Evolutionary conservation across 2,888 invertebrate genomes (phyloP).

Genomic region (Ectemnius lituratus): DNA sequence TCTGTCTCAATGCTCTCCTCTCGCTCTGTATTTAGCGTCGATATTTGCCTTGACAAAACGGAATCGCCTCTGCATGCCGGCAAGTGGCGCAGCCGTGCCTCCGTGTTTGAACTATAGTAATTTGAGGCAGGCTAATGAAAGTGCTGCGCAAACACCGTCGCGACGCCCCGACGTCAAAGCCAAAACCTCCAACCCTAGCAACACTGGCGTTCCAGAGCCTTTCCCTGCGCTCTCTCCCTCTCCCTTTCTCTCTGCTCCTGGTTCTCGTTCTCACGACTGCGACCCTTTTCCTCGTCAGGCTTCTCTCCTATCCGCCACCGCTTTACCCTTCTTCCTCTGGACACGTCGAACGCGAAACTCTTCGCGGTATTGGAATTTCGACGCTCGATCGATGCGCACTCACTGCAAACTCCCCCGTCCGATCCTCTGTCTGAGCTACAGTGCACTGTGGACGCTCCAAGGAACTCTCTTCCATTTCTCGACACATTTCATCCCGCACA

Average conservation of each 20-base stretch:
- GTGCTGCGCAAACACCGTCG: constrained; percentile 76
- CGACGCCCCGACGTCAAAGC: constrained; percentile 76
- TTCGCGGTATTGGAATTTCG: constrained; percentile 61
- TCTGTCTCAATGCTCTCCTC: constrained; percentile 4
- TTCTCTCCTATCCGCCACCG: constrained; percentile 34
- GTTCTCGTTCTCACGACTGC: not conserved
- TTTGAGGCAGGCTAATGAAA: constrained; percentile 77
- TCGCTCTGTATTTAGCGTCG: constrained; percentile 53
- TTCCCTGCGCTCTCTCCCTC: not conserved
- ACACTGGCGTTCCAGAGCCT: too few relatives aligned
- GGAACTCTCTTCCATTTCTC: too few relatives aligned
- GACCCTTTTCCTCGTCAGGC: constrained; percentile 35
- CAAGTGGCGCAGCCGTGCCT: constrained; percentile 58
- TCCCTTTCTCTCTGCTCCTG: not conserved
- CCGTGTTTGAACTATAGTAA: constrained; percentile 76
- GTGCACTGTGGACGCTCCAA: not conserved
- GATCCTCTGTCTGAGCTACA: not conserved
- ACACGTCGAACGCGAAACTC: constrained; percentile 21
- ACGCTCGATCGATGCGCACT: constrained; percentile 20
- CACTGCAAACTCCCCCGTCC: too few relatives aligned
- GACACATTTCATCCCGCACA: too few relatives aligned
- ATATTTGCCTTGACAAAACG: constrained; percentile 74
- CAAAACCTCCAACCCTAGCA: constrained; percentile 64
- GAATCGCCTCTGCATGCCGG: constrained; percentile 68
- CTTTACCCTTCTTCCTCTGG: constrained; percentile 44